phyloP scores from a whole-genome alignment of 92 coral and sea anemone species.

The Blastomussa wellsi region DNA sequence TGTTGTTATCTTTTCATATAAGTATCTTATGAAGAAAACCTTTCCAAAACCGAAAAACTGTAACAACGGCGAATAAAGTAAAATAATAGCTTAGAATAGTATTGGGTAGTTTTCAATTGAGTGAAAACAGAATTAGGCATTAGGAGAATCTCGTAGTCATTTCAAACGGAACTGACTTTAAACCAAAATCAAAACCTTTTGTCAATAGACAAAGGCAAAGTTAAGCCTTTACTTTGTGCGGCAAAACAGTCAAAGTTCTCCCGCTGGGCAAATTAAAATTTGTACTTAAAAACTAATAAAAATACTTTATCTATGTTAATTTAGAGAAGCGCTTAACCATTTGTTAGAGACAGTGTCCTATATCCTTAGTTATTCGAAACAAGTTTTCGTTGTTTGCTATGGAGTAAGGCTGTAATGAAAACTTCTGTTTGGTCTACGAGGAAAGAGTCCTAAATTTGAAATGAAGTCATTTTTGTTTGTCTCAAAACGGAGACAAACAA shows the following conservation, averaged over 20 bases:
- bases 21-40: background rate
- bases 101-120: background rate
- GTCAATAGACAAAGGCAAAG: background rate
- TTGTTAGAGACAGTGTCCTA: background rate
- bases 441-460: background rate
- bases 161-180: conserved; percentile 4
- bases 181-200: background rate
- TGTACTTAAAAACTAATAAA: background rate
- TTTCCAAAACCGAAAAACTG: background rate
- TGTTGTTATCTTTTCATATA: background rate
- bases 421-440: background rate
- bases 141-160: background rate
- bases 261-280: background rate
- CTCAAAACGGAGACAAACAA: conserved; percentile 14
- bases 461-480: background rate
- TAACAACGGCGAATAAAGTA: background rate
- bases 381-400: background rate
- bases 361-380: background rate
- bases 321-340: background rate
- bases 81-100: background rate
- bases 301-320: conserved; percentile 9
- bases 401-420: background rate
- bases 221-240: conserved; percentile 24
- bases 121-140: background rate
- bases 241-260: conserved; percentile 4